Base-by-base conservation (phyloP, 2,888 invertebrate genomes). In the Chrysolina oricalcia region DNA sequence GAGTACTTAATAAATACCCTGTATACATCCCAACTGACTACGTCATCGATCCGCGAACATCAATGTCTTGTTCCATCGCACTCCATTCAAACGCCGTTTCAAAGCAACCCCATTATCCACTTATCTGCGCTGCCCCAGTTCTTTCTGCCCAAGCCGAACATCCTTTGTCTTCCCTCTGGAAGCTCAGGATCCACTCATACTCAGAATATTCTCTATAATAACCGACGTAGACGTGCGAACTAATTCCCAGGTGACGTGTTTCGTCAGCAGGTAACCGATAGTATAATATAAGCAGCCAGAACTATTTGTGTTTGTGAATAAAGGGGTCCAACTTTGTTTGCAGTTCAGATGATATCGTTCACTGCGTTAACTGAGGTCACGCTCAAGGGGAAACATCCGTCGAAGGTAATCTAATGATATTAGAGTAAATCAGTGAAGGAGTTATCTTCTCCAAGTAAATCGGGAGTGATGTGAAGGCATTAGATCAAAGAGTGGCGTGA, bases 221-320 rank as follows among this genome's bases (percentile, higher is more conserved):
- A 21, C 13, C 11, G 1, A 3, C 15, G 53, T 4, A 19, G 53
- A n/a, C 15, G 35, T n/a, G 35, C 13, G 17, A 23, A 27, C 13
- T 59, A 35, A 59, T 59, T 10, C 59, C 59, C 35, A 23, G 59
- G 59, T 59, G 59, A 35, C 59, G 35, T 59, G n/a, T 59, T 4
- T 27, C 59, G 35, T 35, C 59, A 35, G 59, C 59, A 59, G 59
- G 23, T 27, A 27, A 13, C 35, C 59, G 23, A 35, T 59, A 35
- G 27, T 23, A 5, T 6, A 27, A 27, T 59, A 59, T 59, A 27
- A 27, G 23, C 56, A 56, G 23, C 11, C 59, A 23, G n/a, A 59
- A 15, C n/a, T 35, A 59, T 59, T 35, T 59, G 59, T 59, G 27
- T 59, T 59, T 59, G 59, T 23, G 59, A 59, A 59, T 59, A 21